Conservation (phyloP, 2,797 vertebrate genomes). For the Naso thynnoides region DNA sequence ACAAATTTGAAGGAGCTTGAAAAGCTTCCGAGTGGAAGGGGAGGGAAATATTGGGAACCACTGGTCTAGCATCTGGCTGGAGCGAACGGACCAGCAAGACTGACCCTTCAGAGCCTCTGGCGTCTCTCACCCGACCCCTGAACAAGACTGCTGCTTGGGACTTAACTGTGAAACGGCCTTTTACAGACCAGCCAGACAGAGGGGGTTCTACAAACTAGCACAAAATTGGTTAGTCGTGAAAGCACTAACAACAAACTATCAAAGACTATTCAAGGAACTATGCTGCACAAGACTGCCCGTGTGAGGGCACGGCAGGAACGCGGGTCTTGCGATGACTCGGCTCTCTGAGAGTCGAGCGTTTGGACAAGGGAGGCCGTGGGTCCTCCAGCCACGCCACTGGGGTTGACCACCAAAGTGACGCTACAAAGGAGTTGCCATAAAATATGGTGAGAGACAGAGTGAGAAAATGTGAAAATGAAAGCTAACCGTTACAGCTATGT, state of each 20-base stretch:
- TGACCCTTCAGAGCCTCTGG: constrained; percentile 75
- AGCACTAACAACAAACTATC: constrained; percentile 78
- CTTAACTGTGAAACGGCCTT: constrained; percentile 83
- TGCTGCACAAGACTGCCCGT: constrained; percentile 79
- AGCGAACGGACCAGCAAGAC: constrained; percentile 67
- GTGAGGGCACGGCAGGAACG: constrained; percentile 61
- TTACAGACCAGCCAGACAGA: constrained; percentile 78
- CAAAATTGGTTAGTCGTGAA: constrained; percentile 78
- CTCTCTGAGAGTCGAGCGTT: constrained; percentile 59
- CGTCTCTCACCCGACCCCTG: constrained; percentile 68
- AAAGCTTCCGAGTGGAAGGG: constrained; percentile 51
- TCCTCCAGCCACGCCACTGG: constrained; percentile 65
- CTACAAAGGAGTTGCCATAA: constrained; percentile 79
- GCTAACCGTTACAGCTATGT: constrained; percentile 78
- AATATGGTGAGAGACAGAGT: constrained; percentile 73
- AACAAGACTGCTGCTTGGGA: constrained; percentile 79
- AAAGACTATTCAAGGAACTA: constrained; percentile 80
- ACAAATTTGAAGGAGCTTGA: constrained; percentile 57
- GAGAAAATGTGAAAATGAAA: constrained; percentile 80
- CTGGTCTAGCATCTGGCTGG: constrained; percentile 79
- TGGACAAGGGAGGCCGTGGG: constrained; percentile 64
- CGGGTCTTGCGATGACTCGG: constrained; percentile 59
- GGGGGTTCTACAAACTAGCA: constrained; percentile 77
- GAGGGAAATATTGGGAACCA: constrained; percentile 68
- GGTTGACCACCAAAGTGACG: constrained; percentile 84